These are phyloP conservation scores for Adelges cooleyi DNA, from an alignment of 1,140 invertebrate species.

Conservation along the genomic window DNA sequence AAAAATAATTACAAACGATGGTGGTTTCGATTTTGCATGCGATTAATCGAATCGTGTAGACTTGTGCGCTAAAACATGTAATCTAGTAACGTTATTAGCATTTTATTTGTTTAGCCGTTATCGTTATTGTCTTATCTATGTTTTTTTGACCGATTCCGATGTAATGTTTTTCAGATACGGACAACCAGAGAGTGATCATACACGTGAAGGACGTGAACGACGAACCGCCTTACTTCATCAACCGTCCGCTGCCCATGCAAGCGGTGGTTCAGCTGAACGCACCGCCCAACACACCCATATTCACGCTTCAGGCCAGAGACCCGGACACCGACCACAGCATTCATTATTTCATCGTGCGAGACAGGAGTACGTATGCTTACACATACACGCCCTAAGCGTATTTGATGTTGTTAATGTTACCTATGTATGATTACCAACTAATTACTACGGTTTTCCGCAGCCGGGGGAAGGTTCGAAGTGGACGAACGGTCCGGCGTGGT, in stretches of 20 bases:
- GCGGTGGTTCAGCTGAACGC: conserved; percentile 90
- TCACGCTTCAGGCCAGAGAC: conserved; percentile 86
- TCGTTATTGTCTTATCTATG: too few relatives aligned
- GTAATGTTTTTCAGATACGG: conserved; percentile 58
- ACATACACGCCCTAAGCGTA: background rate
- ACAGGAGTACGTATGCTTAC: conserved; percentile 50
- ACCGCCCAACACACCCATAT: conserved; percentile 87
- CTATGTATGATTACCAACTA: background rate
- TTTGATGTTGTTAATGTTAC: background rate
- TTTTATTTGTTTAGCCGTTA: too few relatives aligned
- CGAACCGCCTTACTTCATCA: conserved; percentile 91
- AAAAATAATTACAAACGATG: too few relatives aligned
- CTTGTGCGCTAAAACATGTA: too few relatives aligned
- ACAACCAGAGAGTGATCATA: conserved; percentile 88
- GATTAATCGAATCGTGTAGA: too few relatives aligned
- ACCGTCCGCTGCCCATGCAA: conserved; percentile 88
- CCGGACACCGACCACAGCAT: conserved; percentile 91
- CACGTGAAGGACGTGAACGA: conserved; percentile 93
- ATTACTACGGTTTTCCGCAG: conserved; percentile 37
- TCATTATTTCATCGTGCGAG: conserved; percentile 86
- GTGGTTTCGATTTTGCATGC: too few relatives aligned
- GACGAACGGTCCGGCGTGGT: conserved; percentile 87
- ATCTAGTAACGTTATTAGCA: too few relatives aligned
- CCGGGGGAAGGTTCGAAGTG: conserved; percentile 69
- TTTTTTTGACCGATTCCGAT: too few relatives aligned